phyloP scores from a whole-genome alignment of 2,113 vertebrate genomes.

The Cettia cetti region DNA sequence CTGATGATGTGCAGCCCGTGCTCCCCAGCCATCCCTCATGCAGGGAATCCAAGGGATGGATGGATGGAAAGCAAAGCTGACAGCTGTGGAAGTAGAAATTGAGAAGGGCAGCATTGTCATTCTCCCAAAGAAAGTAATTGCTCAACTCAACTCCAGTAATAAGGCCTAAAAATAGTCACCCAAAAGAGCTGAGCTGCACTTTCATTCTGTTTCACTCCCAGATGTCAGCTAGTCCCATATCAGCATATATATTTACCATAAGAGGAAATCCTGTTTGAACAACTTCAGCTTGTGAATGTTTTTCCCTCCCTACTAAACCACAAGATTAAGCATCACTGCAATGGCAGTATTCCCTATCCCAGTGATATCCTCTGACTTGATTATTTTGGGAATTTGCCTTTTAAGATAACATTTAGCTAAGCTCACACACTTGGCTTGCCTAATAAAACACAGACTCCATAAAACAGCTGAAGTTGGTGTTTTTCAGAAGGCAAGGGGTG shows the following conservation, averaged over 20 bases:
- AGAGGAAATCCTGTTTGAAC: neutral
- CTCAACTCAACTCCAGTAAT: neutral
- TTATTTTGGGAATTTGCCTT: neutral
- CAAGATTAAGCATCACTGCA: neutral
- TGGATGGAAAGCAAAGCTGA: neutral
- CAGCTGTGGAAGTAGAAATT: neutral
- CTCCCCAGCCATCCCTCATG: neutral
- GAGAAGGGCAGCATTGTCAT: neutral
- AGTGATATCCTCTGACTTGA: neutral
- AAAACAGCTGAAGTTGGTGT: neutral
- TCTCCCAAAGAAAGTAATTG: neutral
- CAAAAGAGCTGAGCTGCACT: conserved; percentile 3
- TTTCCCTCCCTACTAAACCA: neutral
- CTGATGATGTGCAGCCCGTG: accelerated
- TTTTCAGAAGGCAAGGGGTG: neutral
- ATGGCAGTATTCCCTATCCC: neutral
- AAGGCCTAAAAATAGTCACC: neutral
- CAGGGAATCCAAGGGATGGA: neutral
- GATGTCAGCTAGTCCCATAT: neutral
- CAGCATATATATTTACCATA: neutral
- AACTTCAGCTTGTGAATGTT: neutral
- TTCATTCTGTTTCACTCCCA: neutral
- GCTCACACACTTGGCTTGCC: neutral
- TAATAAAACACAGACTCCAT: neutral
- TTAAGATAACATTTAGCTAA: neutral